phyloP scores from a whole-genome alignment of 2,797 vertebrate genomes.

The Lophotriccus pileatus region DNA sequence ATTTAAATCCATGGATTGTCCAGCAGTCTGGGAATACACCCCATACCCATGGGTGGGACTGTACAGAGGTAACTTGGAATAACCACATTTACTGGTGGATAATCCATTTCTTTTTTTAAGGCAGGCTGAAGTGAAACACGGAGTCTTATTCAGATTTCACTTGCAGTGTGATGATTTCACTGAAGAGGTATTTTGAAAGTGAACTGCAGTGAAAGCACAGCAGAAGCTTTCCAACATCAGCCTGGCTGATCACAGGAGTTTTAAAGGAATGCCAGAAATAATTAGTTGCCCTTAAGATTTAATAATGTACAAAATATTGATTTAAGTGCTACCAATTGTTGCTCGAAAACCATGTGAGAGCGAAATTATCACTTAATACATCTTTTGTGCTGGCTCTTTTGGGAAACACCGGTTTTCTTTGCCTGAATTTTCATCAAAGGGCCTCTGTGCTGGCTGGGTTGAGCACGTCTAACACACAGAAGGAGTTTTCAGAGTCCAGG shows the following conservation, averaged over 20 bases:
- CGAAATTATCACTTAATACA: slow-evolving; percentile 40
- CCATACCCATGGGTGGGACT: not conserved
- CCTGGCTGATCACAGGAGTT: slow-evolving; percentile 8
- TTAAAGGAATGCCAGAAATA: slow-evolving; percentile 49
- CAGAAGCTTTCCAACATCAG: slow-evolving; percentile 11
- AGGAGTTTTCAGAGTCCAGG: not conserved
- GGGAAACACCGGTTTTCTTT: slow-evolving; percentile 17
- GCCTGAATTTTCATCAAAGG: not conserved
- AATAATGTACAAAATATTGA: slow-evolving; percentile 40
- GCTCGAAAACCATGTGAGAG: slow-evolving; percentile 18
- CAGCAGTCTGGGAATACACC: not conserved
- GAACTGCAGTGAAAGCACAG: not conserved
- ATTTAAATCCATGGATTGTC: not conserved
- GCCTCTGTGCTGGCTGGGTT: not conserved
- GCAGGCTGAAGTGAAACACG: not conserved
- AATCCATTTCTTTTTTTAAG: not conserved
- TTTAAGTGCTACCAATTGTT: slow-evolving; percentile 48
- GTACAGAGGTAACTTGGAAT: not conserved
- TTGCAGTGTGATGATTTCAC: slow-evolving; percentile 16
- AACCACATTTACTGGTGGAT: not conserved
- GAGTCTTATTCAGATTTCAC: slow-evolving; percentile 33
- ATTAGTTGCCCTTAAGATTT: slow-evolving; percentile 45
- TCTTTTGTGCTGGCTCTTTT: slow-evolving; percentile 19
- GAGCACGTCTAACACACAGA: not conserved
- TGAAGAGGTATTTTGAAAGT: slow-evolving; percentile 29